phyloP scores from a whole-genome alignment of 2,888 invertebrate species.

The Monoplex corrugatus region DNA sequence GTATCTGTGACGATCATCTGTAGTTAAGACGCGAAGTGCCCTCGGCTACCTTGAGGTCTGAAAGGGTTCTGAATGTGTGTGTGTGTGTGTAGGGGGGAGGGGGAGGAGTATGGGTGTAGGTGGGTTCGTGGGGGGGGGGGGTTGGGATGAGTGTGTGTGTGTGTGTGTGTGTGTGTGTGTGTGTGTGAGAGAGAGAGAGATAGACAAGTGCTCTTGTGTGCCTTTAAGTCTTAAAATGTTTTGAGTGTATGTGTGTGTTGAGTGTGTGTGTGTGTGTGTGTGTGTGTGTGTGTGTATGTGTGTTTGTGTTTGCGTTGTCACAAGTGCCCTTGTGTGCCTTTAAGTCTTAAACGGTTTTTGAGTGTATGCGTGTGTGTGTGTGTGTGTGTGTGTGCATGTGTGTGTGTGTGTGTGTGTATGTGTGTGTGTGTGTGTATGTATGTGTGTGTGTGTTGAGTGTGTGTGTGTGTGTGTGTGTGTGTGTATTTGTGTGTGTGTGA shows the following conservation, averaged over 20 bases:
- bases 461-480: not conserved
- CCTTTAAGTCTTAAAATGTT: no score
- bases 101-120: not conserved
- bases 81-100: not conserved
- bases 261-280: not conserved
- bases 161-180: not conserved
- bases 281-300: not conserved
- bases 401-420: not conserved
- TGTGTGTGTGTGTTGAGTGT: not conserved
- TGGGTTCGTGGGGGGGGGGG: not conserved
- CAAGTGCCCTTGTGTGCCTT: not conserved
- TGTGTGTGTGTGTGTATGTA: not conserved
- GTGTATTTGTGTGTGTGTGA: not conserved
- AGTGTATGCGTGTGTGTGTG: conserved; percentile 2
- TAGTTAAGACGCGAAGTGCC: no score
- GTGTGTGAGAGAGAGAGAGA: no score
- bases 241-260: not conserved
- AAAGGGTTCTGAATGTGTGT: no score
- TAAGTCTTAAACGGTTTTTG: no score
- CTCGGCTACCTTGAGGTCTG: no score
- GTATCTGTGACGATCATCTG: no score
- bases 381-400: not conserved
- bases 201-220: no score
- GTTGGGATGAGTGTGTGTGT: conserved; percentile 5
- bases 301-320: no score